Base-by-base conservation (phyloP, 2,113 vertebrate species). In the Gymnarchus niloticus region DNA sequence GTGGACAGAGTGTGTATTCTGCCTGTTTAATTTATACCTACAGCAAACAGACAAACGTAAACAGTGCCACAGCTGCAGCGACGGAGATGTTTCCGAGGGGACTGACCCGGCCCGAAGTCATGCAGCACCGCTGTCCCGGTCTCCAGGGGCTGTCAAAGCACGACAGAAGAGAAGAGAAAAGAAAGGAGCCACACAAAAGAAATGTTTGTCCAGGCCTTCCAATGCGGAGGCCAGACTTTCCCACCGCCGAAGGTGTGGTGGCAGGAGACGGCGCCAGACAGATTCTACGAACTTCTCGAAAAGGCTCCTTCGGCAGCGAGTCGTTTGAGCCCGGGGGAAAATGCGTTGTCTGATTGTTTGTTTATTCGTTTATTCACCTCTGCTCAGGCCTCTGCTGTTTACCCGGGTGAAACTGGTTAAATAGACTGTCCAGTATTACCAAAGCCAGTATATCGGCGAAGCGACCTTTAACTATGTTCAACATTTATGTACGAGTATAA, bases 131-230 rank as follows among this genome's bases (percentile, higher is more conserved):
- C 89, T 89, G 85, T 90, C 86, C 87, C 85, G 73, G 88, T 89
- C 88, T 84, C 88, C 89, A 89, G 87, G 88, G 90, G 88, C 91
- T 92, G 93, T 93, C 91, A 90, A 90, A 90, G 88, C 86, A 73
- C 84, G 90, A 91, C 89, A 89, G 87, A 92, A 88, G 90, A 87
- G n/a, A 1, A 28, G 37, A 1, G 17, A 14, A 78, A 23, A 91
- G 91, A 90, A 91, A 89, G 91, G 87, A 17, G 90, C 91, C 91
- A 48, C 91, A 92, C 93, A 95, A 92, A 93, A 88, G 91, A 93
- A 92, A 93, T 94, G 93, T 95, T 95, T 94, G 93, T 92, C 92
- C 92, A 93, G 92, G 92, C 91, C 92, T 90, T 93, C 54, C 92
- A 92, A 92, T 93, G 93, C 90, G 91, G 90, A 89, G 89, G 86